Percentiles rank a stretch among this genome's conserved stretches.
phyloP scores from a whole-genome alignment of 2,888 invertebrate species.

The Eristalinus aeneus region DNA sequence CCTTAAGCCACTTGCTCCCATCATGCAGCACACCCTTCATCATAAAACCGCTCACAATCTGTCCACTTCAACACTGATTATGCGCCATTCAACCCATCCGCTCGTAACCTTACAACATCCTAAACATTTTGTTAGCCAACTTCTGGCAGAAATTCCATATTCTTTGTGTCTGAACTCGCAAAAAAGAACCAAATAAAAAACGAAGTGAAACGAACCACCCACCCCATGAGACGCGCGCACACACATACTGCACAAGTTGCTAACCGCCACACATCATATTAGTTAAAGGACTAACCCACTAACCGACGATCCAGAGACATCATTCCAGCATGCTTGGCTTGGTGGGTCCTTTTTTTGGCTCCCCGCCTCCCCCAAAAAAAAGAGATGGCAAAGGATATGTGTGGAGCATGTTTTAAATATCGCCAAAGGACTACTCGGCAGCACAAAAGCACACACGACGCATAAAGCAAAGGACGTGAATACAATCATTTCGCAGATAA shows the following conservation, averaged over 20 bases:
- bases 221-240: neutral
- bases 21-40: constrained; percentile 4
- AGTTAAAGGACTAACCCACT: constrained; percentile 37
- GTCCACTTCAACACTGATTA: constrained; percentile 51
- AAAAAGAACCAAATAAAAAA: neutral
- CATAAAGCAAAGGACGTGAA: constrained; percentile 2
- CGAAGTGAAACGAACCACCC: neutral
- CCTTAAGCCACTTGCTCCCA: constrained; percentile 15
- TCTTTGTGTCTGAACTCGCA: constrained; percentile 38
- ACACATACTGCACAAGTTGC: neutral
- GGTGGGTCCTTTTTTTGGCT: constrained; percentile 16
- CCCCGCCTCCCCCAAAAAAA: neutral
- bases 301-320: constrained; percentile 23
- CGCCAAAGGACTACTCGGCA: constrained; percentile 33
- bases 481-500: constrained; percentile 19
- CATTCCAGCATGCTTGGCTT: constrained; percentile 23
- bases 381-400: constrained; percentile 22
- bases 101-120: constrained; percentile 18
- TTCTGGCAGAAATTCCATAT: constrained; percentile 21
- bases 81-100: constrained; percentile 18
- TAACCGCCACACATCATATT: constrained; percentile 7
- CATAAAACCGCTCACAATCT: constrained; percentile 37
- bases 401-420: constrained; percentile 32
- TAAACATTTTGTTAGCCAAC: constrained; percentile 38
- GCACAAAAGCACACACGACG: constrained; percentile 14